Evolutionary conservation across 2,113 vertebrate species (phyloP).

Genomic region (Cisticola juncidis): DNA sequence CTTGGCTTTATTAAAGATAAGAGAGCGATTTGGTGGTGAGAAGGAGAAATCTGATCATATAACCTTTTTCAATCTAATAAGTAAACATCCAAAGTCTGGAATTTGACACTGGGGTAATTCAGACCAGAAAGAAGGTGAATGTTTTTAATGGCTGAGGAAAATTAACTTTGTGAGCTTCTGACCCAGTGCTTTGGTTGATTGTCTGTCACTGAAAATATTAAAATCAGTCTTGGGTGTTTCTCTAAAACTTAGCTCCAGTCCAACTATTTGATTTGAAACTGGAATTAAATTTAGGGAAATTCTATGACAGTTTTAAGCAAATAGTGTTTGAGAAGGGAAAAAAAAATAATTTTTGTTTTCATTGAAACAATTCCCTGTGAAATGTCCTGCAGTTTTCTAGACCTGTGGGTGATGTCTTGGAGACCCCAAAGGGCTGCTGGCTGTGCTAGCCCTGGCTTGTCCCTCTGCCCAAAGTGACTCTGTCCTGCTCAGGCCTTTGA

Average conservation of each 20-base stretch:
- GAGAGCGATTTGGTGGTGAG: neutral
- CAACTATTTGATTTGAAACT: slow-evolving; percentile 11
- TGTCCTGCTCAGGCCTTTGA: neutral
- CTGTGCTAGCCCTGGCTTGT: neutral
- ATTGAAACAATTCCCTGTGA: neutral
- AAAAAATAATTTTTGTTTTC: neutral
- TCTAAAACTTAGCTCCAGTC: neutral
- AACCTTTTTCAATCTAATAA: neutral
- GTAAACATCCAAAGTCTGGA: neutral
- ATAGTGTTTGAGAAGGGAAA: neutral
- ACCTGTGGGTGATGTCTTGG: neutral
- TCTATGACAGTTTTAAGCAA: neutral
- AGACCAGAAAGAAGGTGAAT: slow-evolving; percentile 47
- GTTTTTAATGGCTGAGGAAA: slow-evolving; percentile 31
- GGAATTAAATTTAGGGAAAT: neutral
- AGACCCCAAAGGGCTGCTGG: neutral
- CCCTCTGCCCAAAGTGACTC: neutral
- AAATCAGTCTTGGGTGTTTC: neutral
- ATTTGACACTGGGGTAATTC: slow-evolving; percentile 33
- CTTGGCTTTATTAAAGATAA: neutral
- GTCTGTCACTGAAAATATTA: neutral
- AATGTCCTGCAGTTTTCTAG: neutral
- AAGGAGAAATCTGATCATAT: neutral
- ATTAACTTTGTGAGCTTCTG: slow-evolving; percentile 29
- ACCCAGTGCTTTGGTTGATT: neutral